A percentile compares a stretch with the other conserved stretches of the same genome.
phyloP scores from a whole-genome alignment of 2,888 invertebrate species.

The Tanaodytes sp. region DNA sequence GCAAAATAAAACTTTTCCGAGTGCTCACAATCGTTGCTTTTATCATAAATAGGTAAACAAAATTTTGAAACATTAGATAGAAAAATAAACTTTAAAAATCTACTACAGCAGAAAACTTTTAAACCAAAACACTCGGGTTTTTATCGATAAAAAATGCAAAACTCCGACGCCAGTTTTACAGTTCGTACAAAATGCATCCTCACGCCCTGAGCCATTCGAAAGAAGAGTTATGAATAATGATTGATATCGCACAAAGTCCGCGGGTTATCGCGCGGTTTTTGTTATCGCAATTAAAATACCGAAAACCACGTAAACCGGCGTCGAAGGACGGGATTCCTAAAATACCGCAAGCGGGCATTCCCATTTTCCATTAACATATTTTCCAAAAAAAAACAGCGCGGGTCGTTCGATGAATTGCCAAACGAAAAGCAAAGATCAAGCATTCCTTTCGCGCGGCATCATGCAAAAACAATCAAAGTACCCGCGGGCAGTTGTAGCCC shows the following conservation, averaged over 20 bases:
- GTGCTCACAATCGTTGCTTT: no score
- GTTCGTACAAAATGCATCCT: neutral
- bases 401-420: constrained; percentile 22
- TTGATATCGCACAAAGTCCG: constrained; percentile 5
- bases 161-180: no score
- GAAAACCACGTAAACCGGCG: constrained; percentile 16
- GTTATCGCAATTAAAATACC: constrained; percentile 22
- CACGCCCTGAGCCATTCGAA: neutral
- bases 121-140: no score
- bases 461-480: constrained; percentile 43
- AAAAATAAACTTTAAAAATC: no score
- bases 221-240: neutral
- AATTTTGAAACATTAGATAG: no score
- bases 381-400: constrained; percentile 30
- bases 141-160: no score
- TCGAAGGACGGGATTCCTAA: constrained; percentile 22
- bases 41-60: no score
- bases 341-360: constrained; percentile 26
- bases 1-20: no score
- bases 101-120: no score
- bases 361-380: constrained; percentile 47
- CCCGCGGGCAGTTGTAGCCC: constrained; percentile 3
- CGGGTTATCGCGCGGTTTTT: neutral
- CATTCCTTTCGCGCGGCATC: constrained; percentile 26
- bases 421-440: constrained; percentile 35